A percentile compares a stretch with the other conserved stretches of the same genome.
phyloP scores from a whole-genome alignment of 2,113 vertebrate genomes.

The Cavia aperea region DNA sequence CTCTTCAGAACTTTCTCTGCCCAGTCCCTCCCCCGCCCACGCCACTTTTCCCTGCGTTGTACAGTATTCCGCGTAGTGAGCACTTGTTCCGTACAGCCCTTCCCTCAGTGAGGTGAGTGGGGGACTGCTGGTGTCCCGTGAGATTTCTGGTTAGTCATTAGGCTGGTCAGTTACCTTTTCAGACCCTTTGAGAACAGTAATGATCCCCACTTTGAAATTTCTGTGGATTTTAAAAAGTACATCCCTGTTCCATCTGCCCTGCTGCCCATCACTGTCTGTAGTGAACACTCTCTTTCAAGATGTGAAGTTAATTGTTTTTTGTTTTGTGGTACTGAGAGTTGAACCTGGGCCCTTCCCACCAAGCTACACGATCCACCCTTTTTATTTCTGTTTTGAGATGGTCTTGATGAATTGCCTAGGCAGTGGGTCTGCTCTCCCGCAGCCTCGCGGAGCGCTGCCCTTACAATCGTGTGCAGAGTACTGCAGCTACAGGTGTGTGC shows the following conservation, averaged over 20 bases:
- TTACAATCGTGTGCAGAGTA: neutral
- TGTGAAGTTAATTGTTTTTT: neutral
- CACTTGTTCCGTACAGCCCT: neutral
- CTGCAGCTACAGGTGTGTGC: neutral
- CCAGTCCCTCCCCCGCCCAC: rapidly evolving
- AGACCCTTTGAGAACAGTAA: neutral
- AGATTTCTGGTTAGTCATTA: neutral
- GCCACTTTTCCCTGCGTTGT: neutral
- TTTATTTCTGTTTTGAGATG: neutral
- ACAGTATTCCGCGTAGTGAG: rapidly evolving
- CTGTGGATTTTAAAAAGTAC: neutral
- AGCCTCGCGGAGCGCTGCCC: neutral
- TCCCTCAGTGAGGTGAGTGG: neutral
- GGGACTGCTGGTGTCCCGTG: neutral
- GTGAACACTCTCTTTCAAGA: neutral
- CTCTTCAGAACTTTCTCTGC: neutral
- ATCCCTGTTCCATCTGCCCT: rapidly evolving
- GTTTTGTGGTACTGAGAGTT: neutral
- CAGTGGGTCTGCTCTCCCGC: neutral
- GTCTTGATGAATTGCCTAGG: neutral
- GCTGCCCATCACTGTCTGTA: too few species aligned
- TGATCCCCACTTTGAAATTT: neutral
- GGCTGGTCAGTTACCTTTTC: neutral
- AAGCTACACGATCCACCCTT: neutral
- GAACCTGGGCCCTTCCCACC: neutral